Base-by-base conservation (phyloP, 2,888 invertebrate genomes). In the Xestia xanthographa region DNA sequence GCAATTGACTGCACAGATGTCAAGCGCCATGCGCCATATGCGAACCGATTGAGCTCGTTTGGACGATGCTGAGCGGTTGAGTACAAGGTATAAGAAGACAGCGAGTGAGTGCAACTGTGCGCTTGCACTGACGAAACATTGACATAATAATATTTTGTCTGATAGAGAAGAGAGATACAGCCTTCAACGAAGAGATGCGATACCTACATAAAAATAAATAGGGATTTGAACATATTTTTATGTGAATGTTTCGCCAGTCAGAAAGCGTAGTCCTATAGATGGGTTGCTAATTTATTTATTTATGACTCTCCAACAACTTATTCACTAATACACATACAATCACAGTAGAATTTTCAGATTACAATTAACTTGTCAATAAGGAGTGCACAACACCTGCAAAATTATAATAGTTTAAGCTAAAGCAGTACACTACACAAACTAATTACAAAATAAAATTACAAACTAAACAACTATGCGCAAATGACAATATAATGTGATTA, bases 1-100 rank as follows among this genome's bases (percentile, higher is more conserved):
- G 56, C 83, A 81, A 85, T 85, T 86, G 79, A 80, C 79, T 72
- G 77, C 58, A 26, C 80, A 76, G 69, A 74, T 76, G 81, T 72
- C 65, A 66, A 66, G 72, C 78, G 74, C 67, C 77, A 72, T 79
- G 72, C 78, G 76, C 65, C 79, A 77, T 79, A 69, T 85, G 79
- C 48, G 50, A 53, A 70, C 56, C 72, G 72, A 85, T 77, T 77
- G 75, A 65, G 60, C 60, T 70, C 48, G 63, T 66, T 78, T 68
- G 62, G 26, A 72, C 66, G 65, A 63, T 45, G 50, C 38, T 20
- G 67, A 41, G 38, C 58, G 5, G 6, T 12, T 0, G n/a, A 48
- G 29, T 53, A 1, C 62, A 69, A 70, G 69, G 43, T 29, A 79
- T 9, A 60, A 75, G 67, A 12, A 2, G 0, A 17, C 0, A 58